Conservation (phyloP, 2,888 invertebrate species). For the Brenthis hecate region DNA sequence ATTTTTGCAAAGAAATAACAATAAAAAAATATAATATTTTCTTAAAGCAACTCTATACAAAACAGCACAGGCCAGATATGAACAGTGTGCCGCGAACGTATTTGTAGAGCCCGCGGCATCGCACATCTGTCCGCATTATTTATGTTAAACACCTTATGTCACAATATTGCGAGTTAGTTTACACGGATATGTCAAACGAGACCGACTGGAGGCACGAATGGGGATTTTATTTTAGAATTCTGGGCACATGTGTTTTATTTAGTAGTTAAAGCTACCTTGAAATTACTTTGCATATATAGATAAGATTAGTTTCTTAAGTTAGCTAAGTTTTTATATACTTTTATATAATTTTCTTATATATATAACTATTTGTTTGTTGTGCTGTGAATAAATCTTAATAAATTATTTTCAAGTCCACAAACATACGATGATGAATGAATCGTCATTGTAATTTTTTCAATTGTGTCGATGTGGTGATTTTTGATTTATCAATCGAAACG, state of each 20-base stretch:
- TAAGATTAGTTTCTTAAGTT: no score
- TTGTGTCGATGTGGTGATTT: no score
- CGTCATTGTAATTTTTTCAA: no score
- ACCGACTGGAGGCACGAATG: conserved; percentile 50
- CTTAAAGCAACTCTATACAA: conserved; percentile 58
- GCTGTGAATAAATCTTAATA: no score
- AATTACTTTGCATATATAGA: no score
- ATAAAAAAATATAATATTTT: conserved; percentile 2
- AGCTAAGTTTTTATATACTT: no score
- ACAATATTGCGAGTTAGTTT: conserved; percentile 79
- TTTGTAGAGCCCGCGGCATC: conserved; percentile 75
- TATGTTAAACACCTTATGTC: conserved; percentile 83
- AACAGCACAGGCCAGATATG: conserved; percentile 57
- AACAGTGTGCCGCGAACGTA: conserved; percentile 69
- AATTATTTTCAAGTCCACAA: no score
- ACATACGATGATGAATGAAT: no score
- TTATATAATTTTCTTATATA: no score
- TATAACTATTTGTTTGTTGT: no score
- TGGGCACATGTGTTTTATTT: conserved; percentile 31
- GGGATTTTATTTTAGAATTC: conserved; percentile 66
- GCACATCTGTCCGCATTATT: conserved; percentile 81
- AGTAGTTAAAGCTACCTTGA: not conserved
- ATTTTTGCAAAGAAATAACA: not conserved
- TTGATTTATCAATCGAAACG: no score
- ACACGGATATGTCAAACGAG: conserved; percentile 55